Percentiles rank a stretch among this genome's conserved stretches.
phyloP scores from a whole-genome alignment of 2,888 invertebrate genomes.

The Cremastinae sp. region DNA sequence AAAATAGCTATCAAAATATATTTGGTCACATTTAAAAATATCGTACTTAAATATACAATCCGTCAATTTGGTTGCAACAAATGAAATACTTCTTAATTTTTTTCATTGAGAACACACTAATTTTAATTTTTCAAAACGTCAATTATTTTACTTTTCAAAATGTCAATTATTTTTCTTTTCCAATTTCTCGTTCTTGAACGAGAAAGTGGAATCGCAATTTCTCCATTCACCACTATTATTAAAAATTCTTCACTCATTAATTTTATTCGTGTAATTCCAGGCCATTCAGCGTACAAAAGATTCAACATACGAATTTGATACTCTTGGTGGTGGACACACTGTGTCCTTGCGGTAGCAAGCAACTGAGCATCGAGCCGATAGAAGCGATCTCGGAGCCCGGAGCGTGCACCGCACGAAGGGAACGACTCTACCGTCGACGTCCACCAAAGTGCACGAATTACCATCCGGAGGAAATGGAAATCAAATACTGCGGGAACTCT shows the following conservation, averaged over 20 bases:
- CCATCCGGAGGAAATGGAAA: slow-evolving; percentile 88
- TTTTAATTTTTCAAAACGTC: too few relatives aligned
- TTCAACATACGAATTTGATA: slow-evolving; percentile 94
- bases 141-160: too few relatives aligned
- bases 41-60: too few relatives aligned
- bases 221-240: too few relatives aligned
- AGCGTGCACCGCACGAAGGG: slow-evolving; percentile 78
- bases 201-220: too few relatives aligned
- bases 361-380: slow-evolving; percentile 88
- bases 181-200: too few relatives aligned
- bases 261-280: slow-evolving; percentile 79
- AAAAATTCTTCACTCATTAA: slow-evolving; percentile 11
- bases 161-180: too few relatives aligned
- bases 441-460: slow-evolving; percentile 92
- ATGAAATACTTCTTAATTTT: too few relatives aligned
- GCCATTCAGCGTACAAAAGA: slow-evolving; percentile 95
- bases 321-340: slow-evolving; percentile 93
- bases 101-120: too few relatives aligned
- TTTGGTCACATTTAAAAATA: too few relatives aligned
- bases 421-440: slow-evolving; percentile 87
- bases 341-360: slow-evolving; percentile 93
- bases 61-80: too few relatives aligned
- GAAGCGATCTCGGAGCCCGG: slow-evolving; percentile 79
- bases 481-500: slow-evolving; percentile 77
- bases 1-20: too few relatives aligned